phyloP scores from a whole-genome alignment of 2,113 vertebrate species.

The Peromyscus polionotus region DNA sequence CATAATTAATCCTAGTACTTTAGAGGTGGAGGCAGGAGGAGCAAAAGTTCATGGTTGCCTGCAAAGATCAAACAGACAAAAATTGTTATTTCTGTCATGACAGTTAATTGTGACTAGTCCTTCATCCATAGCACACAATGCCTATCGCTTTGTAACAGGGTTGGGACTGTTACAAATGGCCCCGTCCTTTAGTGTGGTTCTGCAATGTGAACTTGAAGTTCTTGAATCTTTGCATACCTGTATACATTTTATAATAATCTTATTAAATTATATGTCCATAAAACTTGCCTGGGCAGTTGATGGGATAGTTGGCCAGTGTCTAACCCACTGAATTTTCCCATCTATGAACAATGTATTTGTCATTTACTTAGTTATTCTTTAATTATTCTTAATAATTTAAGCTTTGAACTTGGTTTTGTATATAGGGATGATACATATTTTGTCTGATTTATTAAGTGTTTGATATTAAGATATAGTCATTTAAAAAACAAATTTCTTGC shows the following conservation, averaged over 20 bases:
- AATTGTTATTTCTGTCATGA: neutral
- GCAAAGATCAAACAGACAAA: neutral
- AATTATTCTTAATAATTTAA: neutral
- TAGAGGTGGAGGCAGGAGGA: neutral
- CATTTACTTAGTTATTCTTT: neutral
- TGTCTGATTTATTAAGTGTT: neutral
- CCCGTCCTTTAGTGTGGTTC: neutral
- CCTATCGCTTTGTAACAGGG: neutral
- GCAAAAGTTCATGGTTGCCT: neutral
- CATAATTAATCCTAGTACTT: neutral
- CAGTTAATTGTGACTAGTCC: neutral
- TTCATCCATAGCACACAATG: neutral
- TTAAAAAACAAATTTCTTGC: neutral
- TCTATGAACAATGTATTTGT: neutral
- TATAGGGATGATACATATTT: neutral
- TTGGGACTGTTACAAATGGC: neutral
- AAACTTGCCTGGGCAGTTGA: slow-evolving; percentile 6
- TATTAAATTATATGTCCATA: neutral
- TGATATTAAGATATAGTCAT: neutral
- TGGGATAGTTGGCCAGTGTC: neutral
- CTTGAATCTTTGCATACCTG: neutral
- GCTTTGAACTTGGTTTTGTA: neutral
- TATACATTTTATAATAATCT: neutral
- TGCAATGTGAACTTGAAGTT: slow-evolving; percentile 16
- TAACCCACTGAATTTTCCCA: neutral